Evolutionary conservation across 1,140 invertebrate genomes (phyloP), one percentile per base, ranked within the genome.

Genomic region (Cyclina sinensis): DNA sequence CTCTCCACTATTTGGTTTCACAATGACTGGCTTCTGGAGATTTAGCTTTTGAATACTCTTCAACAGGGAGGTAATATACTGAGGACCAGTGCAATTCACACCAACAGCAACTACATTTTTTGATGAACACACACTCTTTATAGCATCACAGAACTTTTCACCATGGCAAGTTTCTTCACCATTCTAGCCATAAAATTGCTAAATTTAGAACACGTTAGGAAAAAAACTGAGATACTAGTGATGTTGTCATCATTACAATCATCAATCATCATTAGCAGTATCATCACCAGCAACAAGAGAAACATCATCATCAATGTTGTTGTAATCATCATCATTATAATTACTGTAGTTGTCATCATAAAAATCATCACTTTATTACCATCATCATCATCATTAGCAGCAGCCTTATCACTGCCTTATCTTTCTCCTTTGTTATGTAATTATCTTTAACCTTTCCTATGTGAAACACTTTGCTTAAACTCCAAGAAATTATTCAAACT

Each of bases 71-170:
- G 94, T 93, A 3, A 97, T 96, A 91, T 95, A 92, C 35, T 95
- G 95, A 1, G 98, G 97, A 76, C 96, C 95, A 0, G 98, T 96
- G 95, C 98, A 99, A 95, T 99, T 99, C 0, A 98, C 97, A 0
- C 98, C 98, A 70, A 99, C 96, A 2, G 97, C 98, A 48, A 97
- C 95, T 48, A 98, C 96, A 94, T 98, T 97, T 24, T 97, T 95
- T 3, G 97, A 96, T 91, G 96, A 96, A 35, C 91, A 73, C n/a
- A 92, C 90, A 86, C 94, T 96, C 90, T 96, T 94, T 1, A 97
- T 97, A 7, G 96, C 96, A 83, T 96, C 94, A 85, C 95, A 94
- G 89, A 99, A 98, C 81, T 96, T 96, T 91, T 98, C 98, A 9
- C 98, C 98, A 91, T 94, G 89, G 54, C 92, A 92, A 9, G 95